Conservation (phyloP, 2,888 invertebrate species). For the Drosophila parthenogenetica region DNA sequence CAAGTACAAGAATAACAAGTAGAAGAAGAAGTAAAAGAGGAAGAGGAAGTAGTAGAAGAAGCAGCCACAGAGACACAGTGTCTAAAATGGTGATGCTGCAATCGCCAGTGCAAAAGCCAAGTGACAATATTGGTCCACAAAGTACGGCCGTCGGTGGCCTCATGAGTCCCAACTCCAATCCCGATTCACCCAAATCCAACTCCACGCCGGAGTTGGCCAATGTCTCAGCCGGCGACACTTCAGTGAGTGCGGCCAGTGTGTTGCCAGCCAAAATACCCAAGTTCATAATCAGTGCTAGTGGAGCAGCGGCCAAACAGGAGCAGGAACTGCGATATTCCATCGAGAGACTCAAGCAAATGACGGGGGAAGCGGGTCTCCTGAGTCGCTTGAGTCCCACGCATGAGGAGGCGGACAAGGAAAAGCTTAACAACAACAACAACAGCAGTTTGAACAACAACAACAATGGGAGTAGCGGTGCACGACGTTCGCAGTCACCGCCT, state of each 20-base stretch:
- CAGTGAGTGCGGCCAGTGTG: slow-evolving; percentile 26
- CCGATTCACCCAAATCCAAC: slow-evolving; percentile 84
- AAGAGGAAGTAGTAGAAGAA: too few relatives aligned
- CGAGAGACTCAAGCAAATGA: slow-evolving; percentile 84
- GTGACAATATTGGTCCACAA: slow-evolving; percentile 62
- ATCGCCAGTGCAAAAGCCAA: slow-evolving; percentile 80
- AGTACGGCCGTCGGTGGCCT: slow-evolving; percentile 77
- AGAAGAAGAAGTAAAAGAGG: too few relatives aligned
- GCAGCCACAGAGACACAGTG: slow-evolving; percentile 6
- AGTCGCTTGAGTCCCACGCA: slow-evolving; percentile 83
- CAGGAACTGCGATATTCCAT: slow-evolving; percentile 82
- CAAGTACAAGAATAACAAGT: too few relatives aligned
- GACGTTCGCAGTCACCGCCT: slow-evolving; percentile 70
- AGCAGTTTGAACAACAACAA: slow-evolving; percentile 46
- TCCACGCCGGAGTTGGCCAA: slow-evolving; percentile 78
- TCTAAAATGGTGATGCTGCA: slow-evolving; percentile 85
- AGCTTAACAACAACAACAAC: slow-evolving; percentile 59
- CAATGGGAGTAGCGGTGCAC: slow-evolving; percentile 43
- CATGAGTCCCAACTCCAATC: slow-evolving; percentile 84
- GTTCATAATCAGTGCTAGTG: slow-evolving; percentile 80
- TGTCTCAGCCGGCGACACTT: slow-evolving; percentile 11
- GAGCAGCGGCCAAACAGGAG: slow-evolving; percentile 63
- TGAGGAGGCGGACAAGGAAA: slow-evolving; percentile 63
- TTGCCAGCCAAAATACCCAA: slow-evolving; percentile 74
- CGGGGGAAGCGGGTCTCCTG: slow-evolving; percentile 80